Evolutionary conservation across 2,113 vertebrate genomes (phyloP).

Genomic region (Fulmarus glacialis): DNA sequence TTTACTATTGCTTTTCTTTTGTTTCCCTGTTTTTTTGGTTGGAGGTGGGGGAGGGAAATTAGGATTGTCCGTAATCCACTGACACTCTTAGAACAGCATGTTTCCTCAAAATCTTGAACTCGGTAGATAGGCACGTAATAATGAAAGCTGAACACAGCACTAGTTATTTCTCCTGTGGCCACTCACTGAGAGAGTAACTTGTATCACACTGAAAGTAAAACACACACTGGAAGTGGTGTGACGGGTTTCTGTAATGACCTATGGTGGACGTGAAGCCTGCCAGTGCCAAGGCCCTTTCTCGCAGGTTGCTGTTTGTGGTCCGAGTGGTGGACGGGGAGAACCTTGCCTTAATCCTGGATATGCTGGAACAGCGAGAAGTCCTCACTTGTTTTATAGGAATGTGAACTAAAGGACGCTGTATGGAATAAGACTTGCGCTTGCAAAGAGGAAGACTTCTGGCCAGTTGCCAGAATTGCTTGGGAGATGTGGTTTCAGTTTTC

Average conservation of each 20-base stretch:
- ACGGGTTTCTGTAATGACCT: background rate
- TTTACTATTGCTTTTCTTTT: background rate
- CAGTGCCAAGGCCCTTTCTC: background rate
- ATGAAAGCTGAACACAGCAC: background rate
- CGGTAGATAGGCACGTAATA: background rate
- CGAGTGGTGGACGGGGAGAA: background rate
- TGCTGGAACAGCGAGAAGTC: background rate
- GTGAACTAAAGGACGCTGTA: background rate
- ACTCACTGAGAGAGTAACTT: rapidly evolving
- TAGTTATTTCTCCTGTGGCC: background rate
- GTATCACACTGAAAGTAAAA: background rate
- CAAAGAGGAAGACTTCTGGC: background rate
- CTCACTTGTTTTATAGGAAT: background rate
- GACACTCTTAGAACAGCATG: background rate
- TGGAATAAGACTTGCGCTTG: background rate
- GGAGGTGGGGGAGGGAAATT: background rate
- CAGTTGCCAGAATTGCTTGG: background rate
- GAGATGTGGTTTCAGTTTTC: slow-evolving; percentile 10
- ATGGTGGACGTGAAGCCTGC: background rate
- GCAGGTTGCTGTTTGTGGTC: background rate
- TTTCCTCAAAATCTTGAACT: background rate
- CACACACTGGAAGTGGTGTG: rapidly evolving
- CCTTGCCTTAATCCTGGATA: background rate
- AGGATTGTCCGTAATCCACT: background rate
- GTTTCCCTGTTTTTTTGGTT: background rate